A percentile compares a stretch with the other conserved stretches of the same genome.
Conservation (phyloP, 1,140 invertebrate species). For the Orchesella cincta region DNA sequence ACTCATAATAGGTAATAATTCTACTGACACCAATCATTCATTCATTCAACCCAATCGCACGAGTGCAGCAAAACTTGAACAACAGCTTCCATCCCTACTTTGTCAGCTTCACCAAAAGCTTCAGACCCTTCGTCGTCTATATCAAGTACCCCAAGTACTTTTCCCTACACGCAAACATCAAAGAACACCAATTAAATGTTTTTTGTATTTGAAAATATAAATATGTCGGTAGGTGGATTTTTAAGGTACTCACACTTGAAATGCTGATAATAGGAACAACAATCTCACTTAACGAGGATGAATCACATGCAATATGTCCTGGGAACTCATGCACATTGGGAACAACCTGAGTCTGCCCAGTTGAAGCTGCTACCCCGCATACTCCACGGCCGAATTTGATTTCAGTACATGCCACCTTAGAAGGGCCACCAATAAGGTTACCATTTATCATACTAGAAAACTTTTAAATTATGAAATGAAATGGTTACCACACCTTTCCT, state of each 20-base stretch:
- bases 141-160: constrained; percentile 41
- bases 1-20: too few relatives aligned
- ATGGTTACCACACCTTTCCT: constrained; percentile 41
- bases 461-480: constrained; percentile 6
- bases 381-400: constrained; percentile 47
- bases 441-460: neutral
- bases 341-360: constrained; percentile 39
- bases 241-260: neutral
- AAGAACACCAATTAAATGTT: neutral
- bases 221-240: neutral
- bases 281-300: constrained; percentile 42
- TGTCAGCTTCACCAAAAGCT: constrained; percentile 41
- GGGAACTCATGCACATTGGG: constrained; percentile 45
- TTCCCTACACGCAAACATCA: constrained; percentile 15
- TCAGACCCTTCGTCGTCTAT: constrained; percentile 30
- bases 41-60: constrained; percentile 34
- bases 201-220: neutral
- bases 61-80: constrained; percentile 27
- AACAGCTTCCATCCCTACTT: constrained; percentile 38
- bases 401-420: constrained; percentile 45
- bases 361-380: constrained; percentile 44
- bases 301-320: constrained; percentile 48
- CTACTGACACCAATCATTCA: too few relatives aligned
- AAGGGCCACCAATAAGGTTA: too few relatives aligned
- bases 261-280: constrained; percentile 40